Evolutionary conservation across 2,888 invertebrate species (phyloP).

Genomic region (Hirtodrosophila duncani): DNA sequence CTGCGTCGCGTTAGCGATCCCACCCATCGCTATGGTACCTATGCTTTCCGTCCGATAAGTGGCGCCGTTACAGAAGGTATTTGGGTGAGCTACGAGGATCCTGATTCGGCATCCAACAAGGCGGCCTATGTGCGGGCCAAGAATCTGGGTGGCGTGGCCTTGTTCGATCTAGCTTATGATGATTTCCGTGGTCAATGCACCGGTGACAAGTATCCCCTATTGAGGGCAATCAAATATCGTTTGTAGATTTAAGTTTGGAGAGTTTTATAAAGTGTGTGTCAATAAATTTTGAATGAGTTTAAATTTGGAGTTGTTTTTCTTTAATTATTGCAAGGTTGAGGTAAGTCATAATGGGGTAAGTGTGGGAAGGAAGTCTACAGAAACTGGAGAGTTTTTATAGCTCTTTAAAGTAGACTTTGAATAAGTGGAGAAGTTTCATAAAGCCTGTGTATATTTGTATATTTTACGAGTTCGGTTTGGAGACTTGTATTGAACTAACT

Average conservation of each 20-base stretch:
- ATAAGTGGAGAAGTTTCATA: too few relatives aligned
- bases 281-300: too few relatives aligned
- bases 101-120: slow-evolving; percentile 88
- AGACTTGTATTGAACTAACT: too few relatives aligned
- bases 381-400: too few relatives aligned
- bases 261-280: neutral
- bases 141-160: slow-evolving; percentile 87
- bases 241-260: slow-evolving; percentile 69
- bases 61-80: slow-evolving; percentile 85
- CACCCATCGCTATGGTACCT: slow-evolving; percentile 87
- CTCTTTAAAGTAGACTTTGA: too few relatives aligned
- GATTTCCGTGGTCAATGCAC: slow-evolving; percentile 90
- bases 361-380: too few relatives aligned
- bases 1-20: slow-evolving; percentile 87
- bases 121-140: slow-evolving; percentile 86
- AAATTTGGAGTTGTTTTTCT: too few relatives aligned
- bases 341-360: too few relatives aligned
- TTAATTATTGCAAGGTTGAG: too few relatives aligned
- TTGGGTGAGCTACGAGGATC: slow-evolving; percentile 91
- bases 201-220: slow-evolving; percentile 87
- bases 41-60: slow-evolving; percentile 86
- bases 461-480: too few relatives aligned
- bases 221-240: slow-evolving; percentile 86
- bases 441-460: too few relatives aligned
- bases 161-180: slow-evolving; percentile 87